A percentile compares a stretch with the other conserved stretches of the same genome.
These are phyloP conservation scores for Odontesthes bonariensis DNA, from an alignment of 2,113 vertebrate species.

Conservation along the genomic window DNA sequence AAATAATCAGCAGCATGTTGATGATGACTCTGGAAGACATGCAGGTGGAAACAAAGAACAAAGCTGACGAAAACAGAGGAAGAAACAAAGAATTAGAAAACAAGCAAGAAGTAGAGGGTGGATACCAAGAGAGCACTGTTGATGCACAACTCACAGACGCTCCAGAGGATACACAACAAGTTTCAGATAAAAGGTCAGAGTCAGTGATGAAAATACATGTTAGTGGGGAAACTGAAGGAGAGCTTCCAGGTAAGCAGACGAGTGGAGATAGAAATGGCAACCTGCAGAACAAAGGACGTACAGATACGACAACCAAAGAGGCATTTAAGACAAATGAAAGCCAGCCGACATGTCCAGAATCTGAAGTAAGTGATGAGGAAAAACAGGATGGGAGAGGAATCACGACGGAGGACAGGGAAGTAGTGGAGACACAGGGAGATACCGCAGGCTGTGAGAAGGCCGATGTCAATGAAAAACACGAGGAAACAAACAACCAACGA, in stretches of 20 bases:
- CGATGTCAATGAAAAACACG: neutral
- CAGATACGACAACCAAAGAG: neutral
- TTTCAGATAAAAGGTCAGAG: slow-evolving; percentile 7
- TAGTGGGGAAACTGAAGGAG: neutral
- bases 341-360: neutral
- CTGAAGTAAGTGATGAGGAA: neutral
- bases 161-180: neutral
- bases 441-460: neutral
- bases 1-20: slow-evolving; percentile 73
- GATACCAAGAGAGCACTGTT: neutral
- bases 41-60: slow-evolving; percentile 27
- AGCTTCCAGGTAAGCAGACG: neutral
- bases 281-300: neutral
- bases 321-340: neutral
- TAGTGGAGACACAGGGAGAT: neutral
- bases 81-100: slow-evolving; percentile 3
- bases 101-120: neutral
- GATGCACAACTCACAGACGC: neutral
- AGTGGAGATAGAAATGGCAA: neutral
- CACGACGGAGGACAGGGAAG: neutral
- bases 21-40: slow-evolving; percentile 68
- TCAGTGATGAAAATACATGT: neutral
- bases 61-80: neutral
- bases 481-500: slow-evolving; percentile 10
- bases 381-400: slow-evolving; percentile 6